A percentile compares a stretch with the other conserved stretches of the same genome.
These are phyloP conservation scores for Anoplophora glabripennis DNA, from an alignment of 1,140 invertebrate species.

Conservation along the genomic window DNA sequence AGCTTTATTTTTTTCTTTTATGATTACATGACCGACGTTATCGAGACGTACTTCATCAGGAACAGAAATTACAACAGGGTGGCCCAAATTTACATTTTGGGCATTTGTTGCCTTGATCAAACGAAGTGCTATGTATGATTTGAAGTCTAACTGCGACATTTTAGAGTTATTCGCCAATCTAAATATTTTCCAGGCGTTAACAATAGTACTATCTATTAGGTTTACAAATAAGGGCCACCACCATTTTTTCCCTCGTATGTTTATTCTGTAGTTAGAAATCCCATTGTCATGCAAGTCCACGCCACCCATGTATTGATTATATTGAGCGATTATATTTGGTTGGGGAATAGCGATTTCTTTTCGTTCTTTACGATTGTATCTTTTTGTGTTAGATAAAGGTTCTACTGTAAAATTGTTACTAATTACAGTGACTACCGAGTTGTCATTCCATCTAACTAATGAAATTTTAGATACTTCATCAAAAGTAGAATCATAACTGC, in stretches of 20 bases:
- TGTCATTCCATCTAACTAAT: constrained; percentile 30
- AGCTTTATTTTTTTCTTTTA: not conserved
- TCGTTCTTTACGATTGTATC: constrained; percentile 29
- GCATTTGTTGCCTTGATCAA: constrained; percentile 15
- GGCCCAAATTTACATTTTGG: constrained; percentile 6
- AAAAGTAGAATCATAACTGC: constrained; percentile 22
- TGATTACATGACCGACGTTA: constrained; percentile 2
- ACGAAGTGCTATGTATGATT: constrained; percentile 19
- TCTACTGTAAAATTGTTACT: constrained; percentile 19
- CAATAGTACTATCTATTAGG: constrained; percentile 27
- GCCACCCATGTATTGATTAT: constrained; percentile 38
- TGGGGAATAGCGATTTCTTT: constrained; percentile 20
- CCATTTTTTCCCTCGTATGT: constrained; percentile 39
- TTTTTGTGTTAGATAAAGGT: constrained; percentile 23
- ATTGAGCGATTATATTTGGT: constrained; percentile 26
- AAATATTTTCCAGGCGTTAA: constrained; percentile 32
- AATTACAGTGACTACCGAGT: constrained; percentile 23
- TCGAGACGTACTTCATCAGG: not conserved
- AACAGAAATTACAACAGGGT: constrained; percentile 21
- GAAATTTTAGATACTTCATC: constrained; percentile 16
- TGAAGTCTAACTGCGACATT: constrained; percentile 28
- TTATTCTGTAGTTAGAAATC: constrained; percentile 36
- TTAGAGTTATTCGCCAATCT: constrained; percentile 22
- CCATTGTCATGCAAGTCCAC: constrained; percentile 38
- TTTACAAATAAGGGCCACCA: constrained; percentile 39